phyloP scores from a whole-genome alignment of 1,140 invertebrate genomes.

The Brachionus rotundiformis region DNA sequence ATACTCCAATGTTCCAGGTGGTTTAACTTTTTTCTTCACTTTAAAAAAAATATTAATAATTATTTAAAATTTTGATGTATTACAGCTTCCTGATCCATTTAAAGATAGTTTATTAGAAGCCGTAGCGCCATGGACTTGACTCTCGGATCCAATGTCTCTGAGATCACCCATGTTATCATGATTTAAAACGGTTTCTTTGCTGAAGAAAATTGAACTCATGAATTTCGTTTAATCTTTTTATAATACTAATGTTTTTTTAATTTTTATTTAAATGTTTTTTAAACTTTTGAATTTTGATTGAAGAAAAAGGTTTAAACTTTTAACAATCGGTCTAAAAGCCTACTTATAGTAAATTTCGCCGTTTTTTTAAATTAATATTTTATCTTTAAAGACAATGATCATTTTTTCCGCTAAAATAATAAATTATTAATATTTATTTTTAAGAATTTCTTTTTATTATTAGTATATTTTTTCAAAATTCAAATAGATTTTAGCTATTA shows the following conservation, averaged over 20 bases:
- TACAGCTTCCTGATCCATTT: neutral
- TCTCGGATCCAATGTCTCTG: neutral
- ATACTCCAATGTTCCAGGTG: slow-evolving; percentile 44
- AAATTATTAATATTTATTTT: neutral
- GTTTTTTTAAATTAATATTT: too few relatives aligned
- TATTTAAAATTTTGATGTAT: neutral
- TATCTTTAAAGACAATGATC: neutral
- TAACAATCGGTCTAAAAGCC: too few relatives aligned
- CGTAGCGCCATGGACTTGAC: neutral
- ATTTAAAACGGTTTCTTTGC: neutral
- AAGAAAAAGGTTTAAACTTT: too few relatives aligned
- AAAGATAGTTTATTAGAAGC: neutral
- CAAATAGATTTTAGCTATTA: neutral
- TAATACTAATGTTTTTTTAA: neutral
- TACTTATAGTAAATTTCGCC: too few relatives aligned
- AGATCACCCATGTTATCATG: neutral
- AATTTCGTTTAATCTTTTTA: neutral
- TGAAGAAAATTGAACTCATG: neutral
- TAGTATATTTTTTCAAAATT: neutral
- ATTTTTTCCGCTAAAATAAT: neutral
- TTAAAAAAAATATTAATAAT: neutral
- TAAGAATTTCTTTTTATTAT: neutral
- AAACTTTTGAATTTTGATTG: neutral
- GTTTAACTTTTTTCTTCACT: slow-evolving; percentile 20
- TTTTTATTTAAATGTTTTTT: neutral